Evolutionary conservation across 2,797 vertebrate species (phyloP).

Genomic region (Bufotes viridis): DNA sequence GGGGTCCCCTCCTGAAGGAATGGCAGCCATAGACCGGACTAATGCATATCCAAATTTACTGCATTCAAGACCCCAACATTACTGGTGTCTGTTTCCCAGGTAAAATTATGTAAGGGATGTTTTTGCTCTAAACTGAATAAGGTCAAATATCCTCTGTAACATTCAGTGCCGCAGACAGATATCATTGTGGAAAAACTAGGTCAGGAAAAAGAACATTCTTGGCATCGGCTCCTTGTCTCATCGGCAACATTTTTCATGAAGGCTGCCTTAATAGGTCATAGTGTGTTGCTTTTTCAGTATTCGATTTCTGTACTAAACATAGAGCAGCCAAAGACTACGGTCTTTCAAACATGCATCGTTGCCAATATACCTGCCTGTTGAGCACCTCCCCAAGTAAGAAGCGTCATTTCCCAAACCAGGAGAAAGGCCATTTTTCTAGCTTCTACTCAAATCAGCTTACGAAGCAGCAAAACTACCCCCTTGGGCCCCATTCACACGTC

Average conservation of each 20-base stretch:
- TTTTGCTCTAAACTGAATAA: no score
- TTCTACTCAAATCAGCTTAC: background rate
- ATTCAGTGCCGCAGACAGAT: background rate
- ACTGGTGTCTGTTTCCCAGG: no score
- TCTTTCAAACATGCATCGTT: background rate
- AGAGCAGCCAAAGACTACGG: background rate
- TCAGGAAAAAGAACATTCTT: background rate
- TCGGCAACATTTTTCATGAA: background rate
- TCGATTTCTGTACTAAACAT: background rate
- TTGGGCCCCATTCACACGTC: no score
- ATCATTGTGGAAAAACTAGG: background rate
- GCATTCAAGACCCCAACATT: no score
- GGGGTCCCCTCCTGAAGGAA: no score
- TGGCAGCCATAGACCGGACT: no score
- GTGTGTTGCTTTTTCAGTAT: background rate
- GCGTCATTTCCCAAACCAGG: no score
- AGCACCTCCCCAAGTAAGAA: no score
- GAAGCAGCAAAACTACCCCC: no score
- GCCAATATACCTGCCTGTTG: background rate
- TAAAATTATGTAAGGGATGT: no score
- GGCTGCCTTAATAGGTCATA: background rate
- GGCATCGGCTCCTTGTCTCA: background rate
- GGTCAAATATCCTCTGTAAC: background rate
- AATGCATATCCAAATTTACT: no score
- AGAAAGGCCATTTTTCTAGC: background rate